Evolutionary conservation across 2,888 invertebrate genomes (phyloP), one percentile per base, ranked within the genome.

Genomic region (Sinodicranocentrus sp.): DNA sequence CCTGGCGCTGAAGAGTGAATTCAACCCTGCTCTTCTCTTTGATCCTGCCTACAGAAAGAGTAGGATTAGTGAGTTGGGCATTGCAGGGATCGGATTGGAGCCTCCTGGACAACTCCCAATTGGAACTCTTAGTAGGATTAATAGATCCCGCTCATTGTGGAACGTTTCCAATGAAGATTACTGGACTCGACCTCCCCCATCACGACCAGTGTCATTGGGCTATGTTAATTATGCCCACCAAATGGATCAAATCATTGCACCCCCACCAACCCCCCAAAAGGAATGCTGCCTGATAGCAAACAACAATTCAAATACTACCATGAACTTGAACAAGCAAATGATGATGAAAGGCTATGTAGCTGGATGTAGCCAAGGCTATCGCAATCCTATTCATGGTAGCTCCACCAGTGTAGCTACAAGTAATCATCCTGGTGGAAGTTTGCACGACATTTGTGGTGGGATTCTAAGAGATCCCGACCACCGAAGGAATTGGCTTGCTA

Each of bases 111-210:
- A 85, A 25, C 48, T 85, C 17, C 85, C 86, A 21, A 76, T 84
- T 25, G 78, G 65, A n/a, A 78, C 82, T 17, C 70, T 83, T 15
- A 84, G 82, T 23, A 70, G 87, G 15, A 61, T 84, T 67, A 82
- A 76, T 25, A 59, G 85, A 21, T 87, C 88, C 0, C 54, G 86
- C 1, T 88, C 88, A 0, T 59, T 88, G 70, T 88, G 88, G 88
- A 86, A 88, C 68, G 87, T 88, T 0, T 80, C 79, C 23, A 86
- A 87, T 26, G 89, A 88, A 23, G 87, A 87, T 59, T 88, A 89
- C 67, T 87, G 89, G 88, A 84, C 85, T 63, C 84, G 89, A 54
- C 88, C 89, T 0, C 89, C 89, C n/a, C 89, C 89, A 0, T 88
- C 89, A 5, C 77, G 88, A 21, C 88, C 88, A 10, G 88, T 89